Base-by-base conservation (phyloP, 2,888 invertebrate genomes). In the Pseudanteris insignis region DNA sequence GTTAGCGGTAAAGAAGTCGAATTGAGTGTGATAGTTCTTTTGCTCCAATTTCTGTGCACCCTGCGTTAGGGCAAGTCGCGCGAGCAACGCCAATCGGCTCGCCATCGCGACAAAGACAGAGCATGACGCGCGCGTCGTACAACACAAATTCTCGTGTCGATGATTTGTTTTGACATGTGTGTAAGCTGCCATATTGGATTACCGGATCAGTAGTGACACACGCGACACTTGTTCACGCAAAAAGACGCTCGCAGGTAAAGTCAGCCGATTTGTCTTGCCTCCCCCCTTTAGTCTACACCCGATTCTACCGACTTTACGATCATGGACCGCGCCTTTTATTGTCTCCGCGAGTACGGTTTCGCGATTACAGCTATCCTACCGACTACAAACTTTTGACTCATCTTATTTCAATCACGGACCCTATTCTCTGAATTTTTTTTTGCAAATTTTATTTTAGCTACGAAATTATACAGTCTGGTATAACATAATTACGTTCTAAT, bases 141-240 rank as follows among this genome's bases (percentile, higher is more conserved):
- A 51, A 26, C 30, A 47, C 33, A 38, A 32, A 37, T 28, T 33
- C 33, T 40, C 40, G 48, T 29, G 41, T 38, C 64, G 70, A 69
- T 70, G 72, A 70, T 72, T 74, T 77, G 75, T 76, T 76, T 75
- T 78, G 77, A 77, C 77, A 77, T 77, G 77, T 77, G 77, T 73
- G 71, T 70, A 62, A 62, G 63, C 67, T 70, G 69, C 72, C 75
- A 72, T 72, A 72, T 74, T 74, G 74, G 75, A 76, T 76, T 74
- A 75, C 67, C 65, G 69, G 67, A 65, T 65, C 63, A 59, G 58
- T 58, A 63, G 64, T 64, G 66, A 67, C 58, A 58, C 57, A 30
- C 50, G 58, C 43, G 38, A 53, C 41, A 58, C 41, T 54, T 60
- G 44, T 13, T 9, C 21, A 30, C 9, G 25, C 25, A n/a, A 40